Conservation (phyloP, 2,113 vertebrate species). For the Stictonetta naevosa region DNA sequence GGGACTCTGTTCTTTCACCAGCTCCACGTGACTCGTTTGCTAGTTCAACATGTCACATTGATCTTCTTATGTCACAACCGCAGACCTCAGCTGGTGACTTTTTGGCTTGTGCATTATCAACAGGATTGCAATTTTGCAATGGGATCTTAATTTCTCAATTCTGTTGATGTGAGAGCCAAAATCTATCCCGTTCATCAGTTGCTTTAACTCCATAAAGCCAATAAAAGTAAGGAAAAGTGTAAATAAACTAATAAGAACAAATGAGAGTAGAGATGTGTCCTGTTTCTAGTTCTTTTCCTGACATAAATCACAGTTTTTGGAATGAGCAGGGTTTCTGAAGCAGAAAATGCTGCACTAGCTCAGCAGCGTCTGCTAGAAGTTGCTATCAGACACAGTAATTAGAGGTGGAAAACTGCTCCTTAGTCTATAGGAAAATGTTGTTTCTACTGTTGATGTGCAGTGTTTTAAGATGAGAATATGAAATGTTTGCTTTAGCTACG, state of each 20-base stretch:
- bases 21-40: not conserved
- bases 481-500: not conserved
- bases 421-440: not conserved
- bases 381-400: not conserved
- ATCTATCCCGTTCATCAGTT: not conserved
- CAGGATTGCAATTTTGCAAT: slow-evolving; percentile 27
- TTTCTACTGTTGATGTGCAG: not conserved
- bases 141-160: slow-evolving; percentile 45
- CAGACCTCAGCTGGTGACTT: not conserved
- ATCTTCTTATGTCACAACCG: slow-evolving; percentile 23
- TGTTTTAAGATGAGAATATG: not conserved
- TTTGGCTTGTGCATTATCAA: not conserved
- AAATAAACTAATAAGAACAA: not conserved
- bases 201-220: not conserved
- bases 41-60: not conserved
- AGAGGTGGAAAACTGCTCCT: not conserved
- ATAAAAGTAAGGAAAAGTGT: not conserved
- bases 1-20: not conserved
- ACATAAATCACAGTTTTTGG: not conserved
- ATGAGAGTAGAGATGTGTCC: not conserved
- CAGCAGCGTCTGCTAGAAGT: not conserved
- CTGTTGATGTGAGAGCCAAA: not conserved
- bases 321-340: not conserved
- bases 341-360: not conserved
- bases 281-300: not conserved